Evolutionary conservation across 2,113 vertebrate species (phyloP), one percentile per base, ranked within the genome.

Genomic region (Rhinichthys klamathensis): DNA sequence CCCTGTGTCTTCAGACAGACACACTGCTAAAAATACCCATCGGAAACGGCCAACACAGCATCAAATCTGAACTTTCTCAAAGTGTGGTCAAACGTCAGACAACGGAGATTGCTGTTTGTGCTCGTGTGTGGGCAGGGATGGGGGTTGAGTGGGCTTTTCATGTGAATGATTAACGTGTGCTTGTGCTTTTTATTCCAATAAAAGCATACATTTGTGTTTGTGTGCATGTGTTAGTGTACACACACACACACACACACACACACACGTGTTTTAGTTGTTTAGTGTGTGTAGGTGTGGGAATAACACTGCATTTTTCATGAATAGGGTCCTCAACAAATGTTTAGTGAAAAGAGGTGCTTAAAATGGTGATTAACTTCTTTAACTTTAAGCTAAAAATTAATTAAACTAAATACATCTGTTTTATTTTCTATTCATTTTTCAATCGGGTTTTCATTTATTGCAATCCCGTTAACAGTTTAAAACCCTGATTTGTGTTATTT

Each of bases 41-140:
- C 73, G 88, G 88, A 91, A 90, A 89, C 74, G 82, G 88, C 91
- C 85, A 86, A 83, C 86, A 67, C 77, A 73, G 30, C 81, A 80
- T 89, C 84, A 90, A 90, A 88, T 90, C 91, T 87, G 90, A 87
- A 90, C 88, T 90, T 90, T 91, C 90, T 92, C 88, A 92, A 91
- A 90, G 89, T 93, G 92, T 83, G 93, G 93, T 92, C 92, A 92
- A 91, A 92, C 89, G 92, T 86, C 89, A 92, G 90, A 89, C 89
- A 89, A 60, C 32, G 63, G 67, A 69, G 84, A 84, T 78, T 69
- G 41, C 61, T 86, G 58, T 60, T 65, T 72, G n/a, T 76, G 41
- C 8, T 16, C 10, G 18, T 67, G 61, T 58, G 83, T 69, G 69
- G 82, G 81, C 15, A 56, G 65, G 11, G 38, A 65, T 67, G 74